Conservation (phyloP, 2,888 invertebrate species). For the Crioceris asparagi region DNA sequence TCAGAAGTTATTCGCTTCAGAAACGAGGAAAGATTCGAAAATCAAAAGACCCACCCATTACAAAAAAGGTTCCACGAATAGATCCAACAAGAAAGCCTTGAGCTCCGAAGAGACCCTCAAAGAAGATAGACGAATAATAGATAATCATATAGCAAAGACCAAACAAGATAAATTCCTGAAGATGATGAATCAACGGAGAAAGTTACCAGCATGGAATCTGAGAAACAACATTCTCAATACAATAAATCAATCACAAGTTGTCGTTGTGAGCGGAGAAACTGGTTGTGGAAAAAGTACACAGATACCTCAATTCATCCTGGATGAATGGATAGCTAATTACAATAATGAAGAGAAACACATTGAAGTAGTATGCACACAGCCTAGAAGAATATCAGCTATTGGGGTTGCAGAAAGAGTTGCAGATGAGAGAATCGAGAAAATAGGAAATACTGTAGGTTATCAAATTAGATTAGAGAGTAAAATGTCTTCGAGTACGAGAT, state of each 20-base stretch:
- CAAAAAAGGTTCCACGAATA: conserved; percentile 48
- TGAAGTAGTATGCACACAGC: conserved; percentile 87
- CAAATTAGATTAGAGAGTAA: conserved; percentile 73
- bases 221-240: conserved; percentile 57
- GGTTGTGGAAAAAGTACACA: conserved; percentile 80
- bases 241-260: conserved; percentile 48
- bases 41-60: conserved; percentile 51
- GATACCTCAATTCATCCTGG: conserved; percentile 90
- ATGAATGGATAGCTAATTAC: conserved; percentile 64
- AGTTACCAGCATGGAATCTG: conserved; percentile 63
- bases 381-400: conserved; percentile 81
- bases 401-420: conserved; percentile 88
- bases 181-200: conserved; percentile 52
- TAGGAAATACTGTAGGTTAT: conserved; percentile 56
- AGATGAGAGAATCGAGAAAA: conserved; percentile 68
- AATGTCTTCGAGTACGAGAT: conserved; percentile 62
- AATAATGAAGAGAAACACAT: conserved; percentile 49
- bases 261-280: conserved; percentile 74
- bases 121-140: conserved; percentile 53
- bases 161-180: conserved; percentile 48
- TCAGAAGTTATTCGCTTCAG: conserved; percentile 35
- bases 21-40: no score
- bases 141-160: conserved; percentile 49
- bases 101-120: conserved; percentile 45
- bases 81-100: conserved; percentile 42